Conservation (phyloP, 2,888 invertebrate genomes). For the Zele albiditarsus region DNA sequence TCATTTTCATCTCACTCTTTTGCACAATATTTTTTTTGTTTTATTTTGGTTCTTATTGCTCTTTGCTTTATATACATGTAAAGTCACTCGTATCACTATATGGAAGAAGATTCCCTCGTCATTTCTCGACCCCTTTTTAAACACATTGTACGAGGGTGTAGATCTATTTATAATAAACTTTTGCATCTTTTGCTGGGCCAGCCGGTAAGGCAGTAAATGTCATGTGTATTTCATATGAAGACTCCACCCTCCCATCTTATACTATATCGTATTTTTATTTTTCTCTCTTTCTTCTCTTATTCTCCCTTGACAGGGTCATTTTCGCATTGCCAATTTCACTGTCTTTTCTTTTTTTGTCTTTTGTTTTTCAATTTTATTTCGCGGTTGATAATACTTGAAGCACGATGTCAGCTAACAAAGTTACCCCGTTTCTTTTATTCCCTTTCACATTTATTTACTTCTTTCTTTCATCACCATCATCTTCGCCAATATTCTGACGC, state of each 20-base stretch:
- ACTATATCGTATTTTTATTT: constrained; percentile 35
- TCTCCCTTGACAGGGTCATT: constrained; percentile 36
- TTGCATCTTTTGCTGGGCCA: constrained; percentile 66
- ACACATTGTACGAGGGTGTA: constrained; percentile 45
- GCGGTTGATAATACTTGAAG: constrained; percentile 66
- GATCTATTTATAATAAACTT: constrained; percentile 70
- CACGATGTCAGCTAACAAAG: constrained; percentile 48
- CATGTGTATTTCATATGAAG: constrained; percentile 72
- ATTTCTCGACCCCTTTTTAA: constrained; percentile 32
- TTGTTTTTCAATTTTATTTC: constrained; percentile 39
- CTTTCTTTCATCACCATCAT: constrained; percentile 14
- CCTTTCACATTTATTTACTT: constrained; percentile 15
- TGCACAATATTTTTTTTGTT: constrained; percentile 36
- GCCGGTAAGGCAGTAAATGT: constrained; percentile 72
- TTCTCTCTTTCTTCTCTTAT: constrained; percentile 40
- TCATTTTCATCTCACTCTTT: constrained; percentile 35
- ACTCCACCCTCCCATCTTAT: constrained; percentile 65
- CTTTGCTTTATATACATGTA: constrained; percentile 24
- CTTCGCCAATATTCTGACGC: not conserved
- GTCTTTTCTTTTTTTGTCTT: constrained; percentile 50
- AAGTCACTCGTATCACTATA: constrained; percentile 21
- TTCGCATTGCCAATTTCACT: constrained; percentile 69
- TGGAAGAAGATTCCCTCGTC: constrained; percentile 32
- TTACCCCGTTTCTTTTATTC: constrained; percentile 34
- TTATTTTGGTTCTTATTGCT: constrained; percentile 31